A percentile compares a stretch with the other conserved stretches of the same genome.
phyloP scores from a whole-genome alignment of 2,888 invertebrate genomes.

The Eupithecia pulchellata region DNA sequence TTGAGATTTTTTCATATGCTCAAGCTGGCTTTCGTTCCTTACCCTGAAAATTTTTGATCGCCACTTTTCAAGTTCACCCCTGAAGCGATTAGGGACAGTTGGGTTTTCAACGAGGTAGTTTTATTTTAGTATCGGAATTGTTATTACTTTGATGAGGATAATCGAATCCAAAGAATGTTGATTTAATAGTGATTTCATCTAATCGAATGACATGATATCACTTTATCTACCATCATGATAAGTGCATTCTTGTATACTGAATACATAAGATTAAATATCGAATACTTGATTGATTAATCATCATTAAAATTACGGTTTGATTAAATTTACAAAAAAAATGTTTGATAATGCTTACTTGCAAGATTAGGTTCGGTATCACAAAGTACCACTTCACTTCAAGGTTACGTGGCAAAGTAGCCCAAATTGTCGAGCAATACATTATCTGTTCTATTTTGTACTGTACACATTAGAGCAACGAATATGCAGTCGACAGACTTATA shows the following conservation, averaged over 20 bases:
- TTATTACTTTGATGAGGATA: not conserved
- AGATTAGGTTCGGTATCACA: not conserved
- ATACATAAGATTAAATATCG: too few species aligned
- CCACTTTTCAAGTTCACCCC: too few species aligned
- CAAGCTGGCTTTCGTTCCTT: too few species aligned
- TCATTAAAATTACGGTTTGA: constrained; percentile 13
- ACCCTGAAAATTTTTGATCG: too few species aligned
- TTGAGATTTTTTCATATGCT: too few species aligned
- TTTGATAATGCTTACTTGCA: not conserved
- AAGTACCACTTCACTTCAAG: constrained; percentile 29
- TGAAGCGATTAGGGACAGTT: too few species aligned
- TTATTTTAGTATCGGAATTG: not conserved
- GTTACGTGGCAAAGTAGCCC: constrained; percentile 33
- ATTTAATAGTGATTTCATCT: not conserved
- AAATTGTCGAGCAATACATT: constrained; percentile 39
- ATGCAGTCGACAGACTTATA: constrained; percentile 73
- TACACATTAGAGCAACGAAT: constrained; percentile 70
- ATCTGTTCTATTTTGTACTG: constrained; percentile 71
- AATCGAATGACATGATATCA: not conserved
- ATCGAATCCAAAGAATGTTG: constrained; percentile 7
- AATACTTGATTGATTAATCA: constrained; percentile 37
- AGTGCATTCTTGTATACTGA: too few species aligned
- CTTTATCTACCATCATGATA: not conserved
- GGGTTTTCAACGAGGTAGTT: too few species aligned
- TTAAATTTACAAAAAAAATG: not conserved